phyloP scores from a whole-genome alignment of 2,797 vertebrate species.

The Momotus momota region DNA sequence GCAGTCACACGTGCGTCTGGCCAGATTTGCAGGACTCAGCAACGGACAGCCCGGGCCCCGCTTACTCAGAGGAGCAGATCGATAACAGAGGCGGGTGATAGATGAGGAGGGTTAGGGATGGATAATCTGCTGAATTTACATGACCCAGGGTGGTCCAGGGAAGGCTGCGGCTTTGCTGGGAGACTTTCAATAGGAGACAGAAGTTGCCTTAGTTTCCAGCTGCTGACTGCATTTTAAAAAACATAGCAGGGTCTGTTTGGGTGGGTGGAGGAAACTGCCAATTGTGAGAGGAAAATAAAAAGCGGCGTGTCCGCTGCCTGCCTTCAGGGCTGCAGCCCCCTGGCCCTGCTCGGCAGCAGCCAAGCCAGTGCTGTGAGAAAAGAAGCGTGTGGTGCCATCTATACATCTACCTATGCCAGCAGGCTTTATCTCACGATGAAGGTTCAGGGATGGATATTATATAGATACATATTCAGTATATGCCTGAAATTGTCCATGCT shows the following conservation, averaged over 20 bases:
- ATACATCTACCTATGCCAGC: accelerated
- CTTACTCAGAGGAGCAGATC: constrained; percentile 67
- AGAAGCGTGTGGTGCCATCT: not conserved
- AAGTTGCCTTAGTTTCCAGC: constrained; percentile 75
- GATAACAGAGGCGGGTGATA: constrained; percentile 73
- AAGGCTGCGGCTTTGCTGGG: constrained; percentile 65
- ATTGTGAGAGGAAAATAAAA: constrained; percentile 60
- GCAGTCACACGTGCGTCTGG: constrained; percentile 56
- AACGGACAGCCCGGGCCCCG: constrained; percentile 41
- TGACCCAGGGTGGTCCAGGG: constrained; percentile 72
- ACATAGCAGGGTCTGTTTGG: constrained; percentile 48
- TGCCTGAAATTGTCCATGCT: accelerated
- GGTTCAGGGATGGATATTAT: not conserved
- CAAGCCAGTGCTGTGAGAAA: accelerated
- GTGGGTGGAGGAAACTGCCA: constrained; percentile 60
- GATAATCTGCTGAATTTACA: constrained; percentile 78
- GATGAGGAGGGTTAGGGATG: constrained; percentile 77
- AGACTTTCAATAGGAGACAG: constrained; percentile 73
- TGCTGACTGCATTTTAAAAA: constrained; percentile 73
- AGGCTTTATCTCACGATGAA: not conserved
- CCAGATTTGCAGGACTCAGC: constrained; percentile 70
- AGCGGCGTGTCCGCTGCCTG: not conserved
- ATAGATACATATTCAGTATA: accelerated
- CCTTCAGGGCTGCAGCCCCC: not conserved
- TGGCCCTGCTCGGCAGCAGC: accelerated